Base-by-base conservation (phyloP, 2,888 invertebrate genomes). In the Achlya flavicornis region DNA sequence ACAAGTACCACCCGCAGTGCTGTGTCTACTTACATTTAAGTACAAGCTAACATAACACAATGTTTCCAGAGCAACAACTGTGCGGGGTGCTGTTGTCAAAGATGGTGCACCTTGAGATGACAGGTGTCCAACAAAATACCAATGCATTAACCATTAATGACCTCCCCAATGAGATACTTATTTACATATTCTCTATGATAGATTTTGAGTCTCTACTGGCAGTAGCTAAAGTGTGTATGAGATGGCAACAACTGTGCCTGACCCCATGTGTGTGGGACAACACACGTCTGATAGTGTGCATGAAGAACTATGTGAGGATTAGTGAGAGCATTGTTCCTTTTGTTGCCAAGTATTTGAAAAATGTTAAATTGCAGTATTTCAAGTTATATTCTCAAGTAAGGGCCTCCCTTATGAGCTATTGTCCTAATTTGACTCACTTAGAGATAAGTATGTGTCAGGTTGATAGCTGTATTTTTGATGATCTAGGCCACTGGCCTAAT, bases 371-470 rank as follows among this genome's bases (percentile, higher is more conserved):
- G 72, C 94, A 94, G 89, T 94, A 94, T 89, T 94, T 94, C 75
- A 94, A 94, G 77, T 87, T 94, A 78, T 94, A 94, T 86, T 90
- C 92, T 73, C 93, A 94, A 84, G 90, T 94, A 63, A 87, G 94
- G 80, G 80, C 89, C 77, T 93, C 94, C 75, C 79, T 94, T 63
- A 92, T 93, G 74, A 92, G 87, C 71, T 91, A 92, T 78, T 94
- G 94, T 72, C 94, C 94, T 62, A 94, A 94, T 80, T 80, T 94
- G 73, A 94, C 94, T 78, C 92, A 92, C 78, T 77, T 94, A 90
- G 94, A 94, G 90, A 94, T 94, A 86, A 93, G 93, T 77, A 94
- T 94, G 86, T 94, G 94, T 71, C 94, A 93, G 84, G 93, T 94
- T 64, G 93, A 94, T 78, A 92, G 92, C 75, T 92, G 92, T 85